A percentile compares a stretch with the other conserved stretches of the same genome.
Conservation (phyloP, 2,797 vertebrate genomes). For the Psittacula derbiana region DNA sequence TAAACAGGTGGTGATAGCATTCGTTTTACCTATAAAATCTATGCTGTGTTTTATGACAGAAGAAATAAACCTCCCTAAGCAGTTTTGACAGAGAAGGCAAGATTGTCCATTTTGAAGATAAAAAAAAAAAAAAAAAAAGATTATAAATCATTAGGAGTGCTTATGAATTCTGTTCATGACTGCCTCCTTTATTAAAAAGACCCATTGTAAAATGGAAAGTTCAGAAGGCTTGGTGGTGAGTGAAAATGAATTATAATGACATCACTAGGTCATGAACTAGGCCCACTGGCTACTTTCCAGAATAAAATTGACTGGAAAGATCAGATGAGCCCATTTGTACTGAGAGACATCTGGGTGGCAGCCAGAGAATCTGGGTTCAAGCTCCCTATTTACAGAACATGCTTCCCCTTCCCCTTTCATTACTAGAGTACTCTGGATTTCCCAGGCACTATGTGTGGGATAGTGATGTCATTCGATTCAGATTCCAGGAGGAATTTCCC, state of each 20-base stretch:
- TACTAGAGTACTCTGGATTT: conserved; percentile 61
- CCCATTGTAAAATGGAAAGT: conserved; percentile 80
- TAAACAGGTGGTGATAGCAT: conserved; percentile 38
- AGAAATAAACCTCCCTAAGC: conserved; percentile 68
- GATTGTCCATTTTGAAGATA: conserved; percentile 67
- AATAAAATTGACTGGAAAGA: conserved; percentile 80
- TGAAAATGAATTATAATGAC: conserved; percentile 80
- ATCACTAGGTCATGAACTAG: conserved; percentile 79
- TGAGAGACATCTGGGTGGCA: conserved; percentile 72
- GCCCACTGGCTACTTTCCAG: conserved; percentile 80
- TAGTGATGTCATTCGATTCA: conserved; percentile 29
- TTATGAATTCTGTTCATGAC: conserved; percentile 79
- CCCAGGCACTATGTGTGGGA: conserved; percentile 27
- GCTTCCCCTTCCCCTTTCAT: conserved; percentile 72
- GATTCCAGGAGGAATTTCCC: conserved; percentile 49
- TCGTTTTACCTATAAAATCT: conserved; percentile 54
- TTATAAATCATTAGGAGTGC: conserved; percentile 78
- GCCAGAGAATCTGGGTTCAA: conserved; percentile 77
- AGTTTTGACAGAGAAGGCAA: conserved; percentile 63
- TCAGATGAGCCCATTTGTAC: conserved; percentile 77
- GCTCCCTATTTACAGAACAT: conserved; percentile 73
- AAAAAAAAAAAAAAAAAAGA: not conserved
- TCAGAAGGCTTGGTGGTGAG: conserved; percentile 76
- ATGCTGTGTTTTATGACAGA: conserved; percentile 53
- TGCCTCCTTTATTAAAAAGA: conserved; percentile 79